These are phyloP conservation scores for Drosophila navojoa DNA, from an alignment of 1,140 invertebrate genomes.

Conservation along the genomic window DNA sequence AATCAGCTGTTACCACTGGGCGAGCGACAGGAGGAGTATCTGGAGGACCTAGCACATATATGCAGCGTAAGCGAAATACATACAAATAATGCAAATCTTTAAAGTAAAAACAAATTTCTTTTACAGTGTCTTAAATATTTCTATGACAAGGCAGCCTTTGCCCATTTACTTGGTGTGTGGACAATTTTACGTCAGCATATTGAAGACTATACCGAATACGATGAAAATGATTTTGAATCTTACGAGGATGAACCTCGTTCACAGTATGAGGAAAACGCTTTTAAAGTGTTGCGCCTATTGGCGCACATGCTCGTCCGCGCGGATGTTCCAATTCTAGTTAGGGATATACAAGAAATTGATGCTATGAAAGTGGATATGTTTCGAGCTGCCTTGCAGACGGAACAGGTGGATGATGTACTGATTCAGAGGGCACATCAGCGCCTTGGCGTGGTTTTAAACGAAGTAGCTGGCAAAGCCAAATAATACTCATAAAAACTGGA, in stretches of 20 bases:
- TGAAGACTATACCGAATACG: constrained; percentile 52
- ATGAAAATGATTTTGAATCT: constrained; percentile 61
- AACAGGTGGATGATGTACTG: constrained; percentile 58
- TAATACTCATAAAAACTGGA: constrained; percentile 58
- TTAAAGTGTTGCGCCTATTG: constrained; percentile 58
- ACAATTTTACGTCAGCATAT: constrained; percentile 51
- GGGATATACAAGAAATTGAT: constrained; percentile 52
- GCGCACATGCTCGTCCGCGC: constrained; percentile 48
- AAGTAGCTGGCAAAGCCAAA: constrained; percentile 67
- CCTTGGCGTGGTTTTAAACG: constrained; percentile 40
- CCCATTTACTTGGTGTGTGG: constrained; percentile 49
- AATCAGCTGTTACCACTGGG: constrained; percentile 59
- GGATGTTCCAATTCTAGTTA: constrained; percentile 12
- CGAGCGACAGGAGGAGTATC: constrained; percentile 67
- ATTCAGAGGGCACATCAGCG: constrained; percentile 60
- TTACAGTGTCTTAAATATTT: constrained; percentile 62
- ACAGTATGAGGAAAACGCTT: constrained; percentile 67
- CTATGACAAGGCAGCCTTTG: constrained; percentile 57
- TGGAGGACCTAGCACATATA: constrained; percentile 78
- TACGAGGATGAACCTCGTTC: constrained; percentile 61
- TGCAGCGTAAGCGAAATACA: constrained; percentile 54
- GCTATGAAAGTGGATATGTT: constrained; percentile 47
- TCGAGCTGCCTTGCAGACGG: constrained; percentile 36
- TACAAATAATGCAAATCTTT: too few relatives aligned
- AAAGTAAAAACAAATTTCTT: background rate